Base-by-base conservation (phyloP, 2,797 vertebrate species). In the Chloroceryle amazona region DNA sequence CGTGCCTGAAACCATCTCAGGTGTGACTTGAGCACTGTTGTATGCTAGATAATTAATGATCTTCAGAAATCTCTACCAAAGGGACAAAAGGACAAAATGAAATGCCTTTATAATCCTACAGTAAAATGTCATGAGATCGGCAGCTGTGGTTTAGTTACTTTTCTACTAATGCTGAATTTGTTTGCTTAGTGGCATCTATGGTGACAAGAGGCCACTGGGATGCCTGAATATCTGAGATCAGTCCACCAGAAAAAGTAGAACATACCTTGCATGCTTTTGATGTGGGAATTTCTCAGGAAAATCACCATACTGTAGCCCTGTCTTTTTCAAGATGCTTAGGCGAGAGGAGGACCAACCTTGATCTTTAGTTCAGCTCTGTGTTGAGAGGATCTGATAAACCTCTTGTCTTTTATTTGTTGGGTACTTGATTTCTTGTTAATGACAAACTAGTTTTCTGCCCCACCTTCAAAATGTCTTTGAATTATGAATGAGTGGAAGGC, bases 301-400 rank as follows among this genome's bases (percentile, higher is more conserved):
- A 49, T 92, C 37, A 42, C 52, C 29, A 1, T 55, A 41, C 7
- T 58, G 83, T 49, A 94, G 23, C 33, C 52, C 4, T 67, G 67
- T 65, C 83, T 86, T 93, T 89, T 23, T 82, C 3, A 3, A 73
- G 73, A 52, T 96, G 90, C 47, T 90, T 84, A 80, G 81, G 83
- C 67, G 62, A 54, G 71, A 73, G 44, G 41, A 86, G 65, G 82
- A 54, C 6, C 72, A 67, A 29, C 74, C 90, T 96, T 95, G 90
- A 94, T 95, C 55, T 94, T 93, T 33, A 62, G 75, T 83, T 96
- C 65, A 58, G 35, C 58, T 90, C 74, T 89, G n/a, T 39, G 52
- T 21, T 67, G 75, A 91, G 65, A 93, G 73, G 37, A 95, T 95
- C 94, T 90, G 96, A 97, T 97, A 96, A 95, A 81, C 28, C 52